Conservation (phyloP, 2,797 vertebrate genomes). For the Knipowitschia caucasica region DNA sequence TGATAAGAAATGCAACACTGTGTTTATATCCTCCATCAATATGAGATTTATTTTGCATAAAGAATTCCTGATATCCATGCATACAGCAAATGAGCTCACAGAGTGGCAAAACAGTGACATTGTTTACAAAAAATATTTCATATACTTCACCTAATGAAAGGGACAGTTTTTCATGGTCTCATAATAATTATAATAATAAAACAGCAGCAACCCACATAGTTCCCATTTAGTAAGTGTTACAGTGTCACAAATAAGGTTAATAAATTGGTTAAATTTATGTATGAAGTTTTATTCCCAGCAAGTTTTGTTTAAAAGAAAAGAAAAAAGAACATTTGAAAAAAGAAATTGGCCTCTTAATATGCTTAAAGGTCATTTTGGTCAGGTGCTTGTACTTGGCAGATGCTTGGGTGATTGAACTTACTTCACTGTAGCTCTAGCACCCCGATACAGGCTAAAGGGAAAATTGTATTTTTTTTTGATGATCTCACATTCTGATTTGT, state of each 20-base stretch:
- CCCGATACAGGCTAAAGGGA: neutral
- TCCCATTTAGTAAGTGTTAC: conserved; percentile 57
- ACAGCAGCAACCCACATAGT: conserved; percentile 63
- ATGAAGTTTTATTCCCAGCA: conserved; percentile 45
- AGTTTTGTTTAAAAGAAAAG: conserved; percentile 17
- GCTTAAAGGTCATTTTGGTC: conserved; percentile 22
- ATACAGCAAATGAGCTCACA: conserved; percentile 65
- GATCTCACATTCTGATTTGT: too few species aligned
- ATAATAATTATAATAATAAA: conserved; percentile 38
- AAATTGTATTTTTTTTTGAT: too few species aligned
- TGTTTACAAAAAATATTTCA: conserved; percentile 47
- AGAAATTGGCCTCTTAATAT: conserved; percentile 33
- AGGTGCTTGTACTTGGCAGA: neutral
- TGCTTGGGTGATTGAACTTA: neutral
- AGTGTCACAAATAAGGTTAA: conserved; percentile 63
- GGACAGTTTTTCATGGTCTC: conserved; percentile 45
- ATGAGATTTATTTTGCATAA: conserved; percentile 73
- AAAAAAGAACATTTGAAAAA: too few species aligned
- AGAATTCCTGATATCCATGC: conserved; percentile 70
- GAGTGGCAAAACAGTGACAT: conserved; percentile 33
- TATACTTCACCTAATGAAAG: conserved; percentile 58
- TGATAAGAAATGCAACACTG: conserved; percentile 20
- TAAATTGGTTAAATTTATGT: conserved; percentile 42
- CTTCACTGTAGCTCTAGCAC: neutral
- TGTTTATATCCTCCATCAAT: conserved; percentile 43